Evolutionary conservation across 2,113 vertebrate species (phyloP), one percentile per base, ranked within the genome.

Genomic region (Dendrocopos noguchii): DNA sequence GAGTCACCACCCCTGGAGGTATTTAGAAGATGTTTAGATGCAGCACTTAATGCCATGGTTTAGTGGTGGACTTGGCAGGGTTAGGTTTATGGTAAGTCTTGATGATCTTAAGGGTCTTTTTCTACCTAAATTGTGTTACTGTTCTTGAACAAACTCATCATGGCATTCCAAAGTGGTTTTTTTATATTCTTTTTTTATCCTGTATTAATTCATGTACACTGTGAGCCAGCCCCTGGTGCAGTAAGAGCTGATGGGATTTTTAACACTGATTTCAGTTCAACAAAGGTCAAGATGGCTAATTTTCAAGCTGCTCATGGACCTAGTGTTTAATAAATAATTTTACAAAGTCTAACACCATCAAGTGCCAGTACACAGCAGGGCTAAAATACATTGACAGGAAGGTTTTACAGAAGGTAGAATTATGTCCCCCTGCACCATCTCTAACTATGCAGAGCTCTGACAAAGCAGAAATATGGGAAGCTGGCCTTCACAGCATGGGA

Each of bases 401-500:
- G 89, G 90, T 44, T 90, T 70, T 52, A 67, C 36, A 72, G 93
- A 91, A 88, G 33, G 85, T 85, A 82, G 17, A 92, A 57, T 31
- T 28, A 66, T 76, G 76, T 88, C 66, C 50, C 72, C 60, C 50
- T 67, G 53, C 70, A 90, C 17, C 44, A 87, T 39, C 65, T 90
- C 76, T 71, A 92, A 87, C 56, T 31, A 82, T 0, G 1, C 22
- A 53, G 21, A 84, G 56, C 29, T 83, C 68, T 73, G 75, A 76
- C 80, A 89, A 96, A 97, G 71, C 34, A 96, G 79, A 91, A 91
- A 94, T 42, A 81, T 4, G 74, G 89, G 85, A 89, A 87, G 53
- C 36, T 91, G 65, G 80, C 72, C 66, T 93, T 91, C 80, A 78
- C 74, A 91, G 79, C 2, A 0, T 84, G 89, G 79, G 89, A 91